Percentiles rank a stretch among this genome's conserved stretches.
These are phyloP conservation scores for Enteromius paludinosus DNA, from an alignment of 2,797 vertebrate genomes.

Conservation along the genomic window DNA sequence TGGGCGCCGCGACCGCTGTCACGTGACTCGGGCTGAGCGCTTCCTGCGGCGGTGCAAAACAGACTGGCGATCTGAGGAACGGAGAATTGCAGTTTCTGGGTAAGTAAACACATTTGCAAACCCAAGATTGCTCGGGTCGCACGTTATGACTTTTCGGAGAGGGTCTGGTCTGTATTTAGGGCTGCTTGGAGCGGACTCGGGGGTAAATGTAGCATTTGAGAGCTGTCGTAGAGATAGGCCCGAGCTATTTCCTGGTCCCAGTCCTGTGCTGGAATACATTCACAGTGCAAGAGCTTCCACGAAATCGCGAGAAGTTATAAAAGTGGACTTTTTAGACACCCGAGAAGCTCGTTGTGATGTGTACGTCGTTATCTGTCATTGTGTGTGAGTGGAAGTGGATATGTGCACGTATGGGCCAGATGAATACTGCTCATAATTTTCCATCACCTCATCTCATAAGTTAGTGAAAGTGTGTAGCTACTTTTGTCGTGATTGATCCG, in stretches of 20 bases:
- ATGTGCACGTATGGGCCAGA: neutral
- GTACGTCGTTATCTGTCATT: neutral
- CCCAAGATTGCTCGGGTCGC: neutral
- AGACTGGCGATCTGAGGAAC: slow-evolving; percentile 59
- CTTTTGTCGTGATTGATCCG: neutral
- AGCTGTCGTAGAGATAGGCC: slow-evolving; percentile 61
- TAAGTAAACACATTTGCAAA: slow-evolving; percentile 56
- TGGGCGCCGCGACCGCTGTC: slow-evolving; percentile 54
- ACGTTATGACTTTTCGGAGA: slow-evolving; percentile 5
- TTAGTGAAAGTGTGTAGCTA: slow-evolving; percentile 30
- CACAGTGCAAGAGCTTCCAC: slow-evolving; percentile 28
- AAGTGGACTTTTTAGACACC: slow-evolving; percentile 48
- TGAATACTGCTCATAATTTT: slow-evolving; percentile 30
- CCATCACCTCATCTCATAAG: slow-evolving; percentile 38
- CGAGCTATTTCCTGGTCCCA: slow-evolving; percentile 66
- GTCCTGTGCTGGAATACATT: slow-evolving; percentile 40
- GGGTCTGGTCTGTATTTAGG: neutral
- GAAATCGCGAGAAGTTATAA: slow-evolving; percentile 52
- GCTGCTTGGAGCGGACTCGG: neutral
- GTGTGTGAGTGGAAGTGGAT: neutral
- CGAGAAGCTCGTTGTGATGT: neutral
- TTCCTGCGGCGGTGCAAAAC: slow-evolving; percentile 64
- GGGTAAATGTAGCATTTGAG: slow-evolving; percentile 30
- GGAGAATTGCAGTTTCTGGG: slow-evolving; percentile 61
- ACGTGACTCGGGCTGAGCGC: slow-evolving; percentile 64